A percentile compares a stretch with the other conserved stretches of the same genome.
Evolutionary conservation across 2,888 invertebrate species (phyloP).

Genomic region (Acleris laterana): DNA sequence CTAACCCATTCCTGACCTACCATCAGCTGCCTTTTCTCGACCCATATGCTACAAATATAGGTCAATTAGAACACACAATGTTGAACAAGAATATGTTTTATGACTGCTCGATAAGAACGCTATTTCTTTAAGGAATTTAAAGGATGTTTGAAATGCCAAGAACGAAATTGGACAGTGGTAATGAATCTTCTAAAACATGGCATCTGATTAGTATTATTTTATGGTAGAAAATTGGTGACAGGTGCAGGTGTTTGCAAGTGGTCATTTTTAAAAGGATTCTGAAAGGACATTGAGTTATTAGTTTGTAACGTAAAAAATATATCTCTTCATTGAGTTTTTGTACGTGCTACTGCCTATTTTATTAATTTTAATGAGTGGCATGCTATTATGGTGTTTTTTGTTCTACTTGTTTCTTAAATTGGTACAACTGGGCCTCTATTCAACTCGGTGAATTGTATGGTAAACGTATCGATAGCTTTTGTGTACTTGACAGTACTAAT

Average conservation of each 20-base stretch:
- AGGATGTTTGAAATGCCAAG: slow-evolving; percentile 44
- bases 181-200: slow-evolving; percentile 68
- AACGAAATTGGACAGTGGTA: slow-evolving; percentile 56
- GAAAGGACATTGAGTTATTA: slow-evolving; percentile 67
- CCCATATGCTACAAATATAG: slow-evolving; percentile 77
- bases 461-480: too few species aligned
- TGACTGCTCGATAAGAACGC: slow-evolving; percentile 36
- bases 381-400: not conserved
- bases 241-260: slow-evolving; percentile 57
- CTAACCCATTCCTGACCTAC: slow-evolving; percentile 73
- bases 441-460: too few species aligned
- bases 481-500: too few species aligned
- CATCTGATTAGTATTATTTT: slow-evolving; percentile 67
- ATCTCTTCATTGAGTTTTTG: slow-evolving; percentile 2
- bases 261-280: slow-evolving; percentile 58
- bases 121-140: slow-evolving; percentile 40
- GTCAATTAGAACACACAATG: slow-evolving; percentile 60
- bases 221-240: slow-evolving; percentile 65
- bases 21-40: slow-evolving; percentile 71
- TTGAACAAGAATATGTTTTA: slow-evolving; percentile 45
- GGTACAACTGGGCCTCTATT: too few species aligned
- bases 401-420: not conserved
- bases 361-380: not conserved
- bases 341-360: slow-evolving; percentile 25
- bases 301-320: slow-evolving; percentile 45